Evolutionary conservation across 2,888 invertebrate genomes (phyloP).

Genomic region (Colletes collaris): DNA sequence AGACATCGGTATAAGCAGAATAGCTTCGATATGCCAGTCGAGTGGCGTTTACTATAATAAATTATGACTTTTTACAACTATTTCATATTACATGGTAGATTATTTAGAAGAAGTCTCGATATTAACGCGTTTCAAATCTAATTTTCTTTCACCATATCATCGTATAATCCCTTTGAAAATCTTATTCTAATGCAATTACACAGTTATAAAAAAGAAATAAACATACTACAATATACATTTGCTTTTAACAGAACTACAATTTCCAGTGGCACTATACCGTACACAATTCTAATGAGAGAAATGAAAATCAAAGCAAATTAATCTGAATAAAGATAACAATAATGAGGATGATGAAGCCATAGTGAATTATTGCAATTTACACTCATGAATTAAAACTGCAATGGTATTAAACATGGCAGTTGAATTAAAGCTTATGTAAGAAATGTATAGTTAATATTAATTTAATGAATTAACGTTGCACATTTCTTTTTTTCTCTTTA

Average conservation of each 20-base stretch:
- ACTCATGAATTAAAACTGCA: constrained; percentile 3
- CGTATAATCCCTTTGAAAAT: constrained; percentile 6
- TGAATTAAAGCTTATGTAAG: constrained; percentile 17
- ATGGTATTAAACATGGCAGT: constrained; percentile 19
- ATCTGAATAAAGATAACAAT: not conserved
- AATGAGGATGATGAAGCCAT: not conserved
- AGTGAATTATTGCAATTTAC: constrained; percentile 13
- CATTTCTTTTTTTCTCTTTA: constrained; percentile 12
- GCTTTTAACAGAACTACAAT: constrained; percentile 11
- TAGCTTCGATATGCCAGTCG: no score
- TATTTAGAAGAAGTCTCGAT: constrained; percentile 5
- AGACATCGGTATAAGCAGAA: no score
- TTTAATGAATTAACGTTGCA: constrained; percentile 25
- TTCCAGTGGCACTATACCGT: constrained; percentile 19
- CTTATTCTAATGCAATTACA: not conserved
- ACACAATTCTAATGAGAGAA: not conserved
- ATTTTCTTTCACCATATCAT: constrained; percentile 16
- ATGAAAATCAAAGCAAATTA: not conserved
- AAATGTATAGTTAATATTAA: constrained; percentile 24
- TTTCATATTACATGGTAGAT: constrained; percentile 18
- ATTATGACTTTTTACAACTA: constrained; percentile 33
- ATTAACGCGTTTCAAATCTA: constrained; percentile 14
- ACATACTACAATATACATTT: constrained; percentile 16
- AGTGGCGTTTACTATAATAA: constrained; percentile 6
- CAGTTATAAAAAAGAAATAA: constrained; percentile 1